Conservation (phyloP, 2,888 invertebrate species). For the Phalera bucephala region DNA sequence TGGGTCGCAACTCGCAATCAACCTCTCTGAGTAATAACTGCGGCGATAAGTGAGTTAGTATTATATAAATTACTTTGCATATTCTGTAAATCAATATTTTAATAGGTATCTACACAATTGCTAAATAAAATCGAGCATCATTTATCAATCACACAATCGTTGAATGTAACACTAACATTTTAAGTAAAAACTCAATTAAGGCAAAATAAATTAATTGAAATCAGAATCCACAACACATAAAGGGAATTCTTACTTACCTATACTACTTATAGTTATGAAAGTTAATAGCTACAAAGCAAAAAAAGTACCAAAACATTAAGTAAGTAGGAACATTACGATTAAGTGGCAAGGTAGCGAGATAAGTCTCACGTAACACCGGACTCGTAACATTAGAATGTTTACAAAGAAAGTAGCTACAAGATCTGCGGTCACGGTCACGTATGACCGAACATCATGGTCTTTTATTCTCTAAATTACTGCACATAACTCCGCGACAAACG, state of each 20-base stretch:
- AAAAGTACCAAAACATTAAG: not conserved
- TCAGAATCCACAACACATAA: no score
- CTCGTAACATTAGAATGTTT: constrained; percentile 38
- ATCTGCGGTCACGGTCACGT: constrained; percentile 77
- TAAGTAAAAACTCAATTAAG: no score
- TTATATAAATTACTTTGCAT: no score
- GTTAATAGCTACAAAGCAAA: no score
- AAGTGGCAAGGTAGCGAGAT: constrained; percentile 11
- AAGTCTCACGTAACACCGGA: constrained; percentile 32
- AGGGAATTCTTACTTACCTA: no score
- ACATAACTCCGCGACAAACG: constrained; percentile 65
- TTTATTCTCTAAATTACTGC: constrained; percentile 75
- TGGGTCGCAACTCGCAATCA: constrained; percentile 44
- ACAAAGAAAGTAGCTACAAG: constrained; percentile 68
- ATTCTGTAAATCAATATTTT: no score
- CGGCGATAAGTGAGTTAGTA: not conserved
- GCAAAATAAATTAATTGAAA: no score
- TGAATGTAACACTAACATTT: no score
- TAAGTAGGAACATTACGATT: constrained; percentile 4
- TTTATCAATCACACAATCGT: no score
- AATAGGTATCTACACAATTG: no score
- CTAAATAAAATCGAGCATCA: no score
- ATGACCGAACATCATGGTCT: constrained; percentile 65
- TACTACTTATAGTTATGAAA: no score
- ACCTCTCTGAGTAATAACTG: constrained; percentile 23